Evolutionary conservation across 2,888 invertebrate genomes (phyloP).

Genomic region (Leucania comma): DNA sequence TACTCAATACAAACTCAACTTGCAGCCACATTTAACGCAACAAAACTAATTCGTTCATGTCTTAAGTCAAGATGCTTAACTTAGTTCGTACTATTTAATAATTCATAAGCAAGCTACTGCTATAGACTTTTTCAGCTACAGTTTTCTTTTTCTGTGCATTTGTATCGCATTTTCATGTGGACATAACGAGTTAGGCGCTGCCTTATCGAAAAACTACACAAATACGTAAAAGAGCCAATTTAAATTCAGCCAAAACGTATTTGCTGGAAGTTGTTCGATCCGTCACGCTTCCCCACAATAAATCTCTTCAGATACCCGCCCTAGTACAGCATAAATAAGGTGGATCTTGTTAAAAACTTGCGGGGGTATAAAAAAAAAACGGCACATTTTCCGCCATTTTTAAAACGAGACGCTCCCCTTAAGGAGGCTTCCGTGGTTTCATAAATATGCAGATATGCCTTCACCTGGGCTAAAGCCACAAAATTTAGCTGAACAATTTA

Average conservation of each 20-base stretch:
- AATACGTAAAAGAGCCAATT: slow-evolving; percentile 78
- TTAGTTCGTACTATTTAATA: slow-evolving; percentile 57
- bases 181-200: slow-evolving; percentile 59
- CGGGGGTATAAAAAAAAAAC: slow-evolving; percentile 84
- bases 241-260: slow-evolving; percentile 82
- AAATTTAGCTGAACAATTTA: slow-evolving; percentile 89
- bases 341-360: slow-evolving; percentile 90
- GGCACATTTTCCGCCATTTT: slow-evolving; percentile 87
- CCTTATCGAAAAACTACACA: slow-evolving; percentile 66
- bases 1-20: slow-evolving; percentile 40
- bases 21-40: slow-evolving; percentile 45
- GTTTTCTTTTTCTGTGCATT: slow-evolving; percentile 52
- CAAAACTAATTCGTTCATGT: slow-evolving; percentile 47
- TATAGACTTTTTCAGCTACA: slow-evolving; percentile 45
- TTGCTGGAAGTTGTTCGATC: slow-evolving; percentile 83
- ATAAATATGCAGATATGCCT: slow-evolving; percentile 90
- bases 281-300: slow-evolving; percentile 87
- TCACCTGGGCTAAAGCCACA: slow-evolving; percentile 88
- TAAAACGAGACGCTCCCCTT: slow-evolving; percentile 86
- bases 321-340: slow-evolving; percentile 87
- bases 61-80: slow-evolving; percentile 34
- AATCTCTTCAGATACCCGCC: slow-evolving; percentile 84
- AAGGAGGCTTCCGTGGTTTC: slow-evolving; percentile 86
- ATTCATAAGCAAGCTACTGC: slow-evolving; percentile 57
- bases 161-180: slow-evolving; percentile 63